A percentile compares a stretch with the other conserved stretches of the same genome.
phyloP scores from a whole-genome alignment of 2,888 invertebrate genomes.

The Troides helena region DNA sequence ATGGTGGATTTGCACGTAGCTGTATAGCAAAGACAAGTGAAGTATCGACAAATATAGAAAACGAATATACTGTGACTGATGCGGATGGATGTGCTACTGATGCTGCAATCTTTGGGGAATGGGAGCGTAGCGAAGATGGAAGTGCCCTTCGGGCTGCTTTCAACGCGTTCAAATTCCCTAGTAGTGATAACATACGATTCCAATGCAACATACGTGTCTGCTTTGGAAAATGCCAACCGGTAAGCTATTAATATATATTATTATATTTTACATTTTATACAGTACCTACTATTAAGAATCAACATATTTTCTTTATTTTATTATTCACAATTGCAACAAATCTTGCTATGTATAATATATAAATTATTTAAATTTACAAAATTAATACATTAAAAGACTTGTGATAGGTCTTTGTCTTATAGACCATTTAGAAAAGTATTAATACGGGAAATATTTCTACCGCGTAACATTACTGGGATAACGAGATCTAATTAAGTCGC shows the following conservation, averaged over 20 bases:
- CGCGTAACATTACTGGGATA: too few species aligned
- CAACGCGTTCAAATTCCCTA: slow-evolving; percentile 97
- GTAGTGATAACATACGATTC: slow-evolving; percentile 95
- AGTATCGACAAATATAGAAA: slow-evolving; percentile 86
- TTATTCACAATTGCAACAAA: too few species aligned
- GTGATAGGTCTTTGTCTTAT: too few species aligned
- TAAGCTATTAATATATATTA: slow-evolving; percentile 60
- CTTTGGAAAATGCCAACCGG: slow-evolving; percentile 97
- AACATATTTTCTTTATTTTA: too few species aligned
- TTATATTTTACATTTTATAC: not conserved
- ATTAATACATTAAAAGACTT: too few species aligned
- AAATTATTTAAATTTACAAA: too few species aligned
- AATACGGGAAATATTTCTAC: too few species aligned
- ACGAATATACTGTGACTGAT: slow-evolving; percentile 95
- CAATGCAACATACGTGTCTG: slow-evolving; percentile 97
- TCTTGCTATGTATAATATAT: too few species aligned
- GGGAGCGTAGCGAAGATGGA: slow-evolving; percentile 93
- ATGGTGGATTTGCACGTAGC: slow-evolving; percentile 95
- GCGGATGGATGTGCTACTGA: slow-evolving; percentile 97
- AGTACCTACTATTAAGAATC: too few species aligned
- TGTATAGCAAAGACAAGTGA: slow-evolving; percentile 96
- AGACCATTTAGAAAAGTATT: too few species aligned
- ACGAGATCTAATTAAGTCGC: too few species aligned
- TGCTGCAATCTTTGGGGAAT: slow-evolving; percentile 94
- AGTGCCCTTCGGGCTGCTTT: slow-evolving; percentile 93